A percentile compares a stretch with the other conserved stretches of the same genome.
phyloP scores from a whole-genome alignment of 2,888 invertebrate species.

The Onchidella celtica region DNA sequence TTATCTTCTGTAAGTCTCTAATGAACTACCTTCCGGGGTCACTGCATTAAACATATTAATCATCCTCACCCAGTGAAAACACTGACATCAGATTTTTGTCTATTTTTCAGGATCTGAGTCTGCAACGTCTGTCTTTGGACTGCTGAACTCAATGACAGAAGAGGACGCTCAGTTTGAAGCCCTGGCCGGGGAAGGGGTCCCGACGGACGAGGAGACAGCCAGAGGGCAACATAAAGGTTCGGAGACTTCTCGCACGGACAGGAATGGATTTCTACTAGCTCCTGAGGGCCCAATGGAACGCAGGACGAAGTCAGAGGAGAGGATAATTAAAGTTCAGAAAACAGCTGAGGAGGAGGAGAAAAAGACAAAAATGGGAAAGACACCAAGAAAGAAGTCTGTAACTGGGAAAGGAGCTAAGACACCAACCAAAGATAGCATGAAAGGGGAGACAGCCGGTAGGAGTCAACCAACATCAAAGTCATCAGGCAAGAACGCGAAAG shows the following conservation, averaged over 20 bases:
- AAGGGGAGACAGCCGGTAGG: too few species aligned
- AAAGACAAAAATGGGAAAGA: not conserved
- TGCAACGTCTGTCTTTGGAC: not conserved
- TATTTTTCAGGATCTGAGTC: not conserved
- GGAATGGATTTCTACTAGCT: not conserved
- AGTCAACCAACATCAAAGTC: too few species aligned
- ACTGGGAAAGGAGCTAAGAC: not conserved
- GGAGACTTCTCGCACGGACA: constrained; percentile 12
- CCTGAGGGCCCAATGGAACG: not conserved
- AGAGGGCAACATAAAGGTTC: not conserved
- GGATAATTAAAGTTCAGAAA: not conserved
- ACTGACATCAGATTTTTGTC: too few species aligned
- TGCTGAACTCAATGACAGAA: constrained; percentile 19
- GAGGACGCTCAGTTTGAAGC: not conserved
- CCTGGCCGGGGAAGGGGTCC: not conserved
- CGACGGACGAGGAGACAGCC: not conserved
- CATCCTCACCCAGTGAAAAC: too few species aligned
- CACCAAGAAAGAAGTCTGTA: not conserved
- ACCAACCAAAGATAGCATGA: too few species aligned
- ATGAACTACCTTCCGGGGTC: too few species aligned
- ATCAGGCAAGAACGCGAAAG: too few species aligned
- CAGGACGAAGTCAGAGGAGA: not conserved
- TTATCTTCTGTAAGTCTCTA: too few species aligned
- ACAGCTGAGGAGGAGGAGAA: not conserved
- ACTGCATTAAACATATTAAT: too few species aligned